Conservation (phyloP, 2,888 invertebrate genomes). For the Carabus problematicus region DNA sequence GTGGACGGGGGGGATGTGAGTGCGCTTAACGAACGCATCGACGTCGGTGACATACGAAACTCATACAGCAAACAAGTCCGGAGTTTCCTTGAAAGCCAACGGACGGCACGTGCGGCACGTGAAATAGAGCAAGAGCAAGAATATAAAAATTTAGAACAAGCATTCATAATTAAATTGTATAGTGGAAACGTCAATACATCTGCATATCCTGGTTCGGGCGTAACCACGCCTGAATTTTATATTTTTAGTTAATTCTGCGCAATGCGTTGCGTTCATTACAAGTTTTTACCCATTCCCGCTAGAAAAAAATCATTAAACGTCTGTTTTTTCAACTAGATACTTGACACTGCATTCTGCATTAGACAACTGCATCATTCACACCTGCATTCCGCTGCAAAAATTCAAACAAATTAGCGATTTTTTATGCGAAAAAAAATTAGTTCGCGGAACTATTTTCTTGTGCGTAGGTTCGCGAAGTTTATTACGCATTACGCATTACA, state of each 20-base stretch:
- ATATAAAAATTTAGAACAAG: constrained; percentile 44
- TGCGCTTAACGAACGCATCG: constrained; percentile 1
- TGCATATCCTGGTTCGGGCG: constrained; percentile 52
- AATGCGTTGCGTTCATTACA: constrained; percentile 49
- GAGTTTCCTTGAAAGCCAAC: neutral
- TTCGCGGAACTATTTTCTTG: constrained; percentile 49
- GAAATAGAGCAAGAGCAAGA: constrained; percentile 34
- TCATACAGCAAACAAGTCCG: constrained; percentile 1
- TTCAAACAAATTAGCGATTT: neutral
- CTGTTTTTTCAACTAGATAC: neutral
- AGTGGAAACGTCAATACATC: constrained; percentile 61
- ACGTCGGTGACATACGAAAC: neutral
- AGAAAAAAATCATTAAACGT: constrained; percentile 32
- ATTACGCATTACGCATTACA: constrained; percentile 50
- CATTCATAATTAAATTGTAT: constrained; percentile 60
- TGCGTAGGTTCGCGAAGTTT: constrained; percentile 50
- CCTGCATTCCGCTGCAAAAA: constrained; percentile 8
- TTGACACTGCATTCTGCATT: neutral
- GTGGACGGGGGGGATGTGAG: too few relatives aligned
- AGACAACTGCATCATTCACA: constrained; percentile 3
- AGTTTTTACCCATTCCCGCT: constrained; percentile 32
- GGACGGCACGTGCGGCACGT: constrained; percentile 19
- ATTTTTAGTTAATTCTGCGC: constrained; percentile 60
- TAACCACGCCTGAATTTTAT: constrained; percentile 61
- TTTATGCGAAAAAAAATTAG: constrained; percentile 31